These are phyloP conservation scores for Cyprinodon brontotheroides DNA, from an alignment of 2,113 vertebrate species.

Conservation along the genomic window DNA sequence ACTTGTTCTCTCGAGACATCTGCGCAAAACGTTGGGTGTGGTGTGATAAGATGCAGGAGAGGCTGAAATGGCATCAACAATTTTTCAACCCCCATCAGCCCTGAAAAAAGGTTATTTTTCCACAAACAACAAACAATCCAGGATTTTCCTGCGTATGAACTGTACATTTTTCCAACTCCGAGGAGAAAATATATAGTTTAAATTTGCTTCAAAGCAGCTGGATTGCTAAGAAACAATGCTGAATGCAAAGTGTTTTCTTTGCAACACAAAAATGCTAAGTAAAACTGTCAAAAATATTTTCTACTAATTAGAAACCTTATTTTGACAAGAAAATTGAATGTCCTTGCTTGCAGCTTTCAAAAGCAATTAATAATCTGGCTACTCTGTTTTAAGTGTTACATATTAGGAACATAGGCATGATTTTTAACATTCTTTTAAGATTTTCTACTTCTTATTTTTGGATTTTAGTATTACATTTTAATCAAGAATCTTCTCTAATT, in stretches of 20 bases:
- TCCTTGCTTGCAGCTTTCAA: neutral
- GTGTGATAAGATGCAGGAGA: conserved; percentile 41
- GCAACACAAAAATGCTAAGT: conserved; percentile 7
- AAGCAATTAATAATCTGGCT: conserved; percentile 7
- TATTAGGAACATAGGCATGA: neutral
- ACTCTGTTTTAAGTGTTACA: conserved; percentile 1
- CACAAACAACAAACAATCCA: conserved; percentile 41
- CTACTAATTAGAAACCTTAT: conserved; percentile 5
- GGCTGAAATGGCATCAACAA: conserved; percentile 50
- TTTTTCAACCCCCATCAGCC: conserved; percentile 54
- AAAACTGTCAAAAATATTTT: conserved; percentile 27
- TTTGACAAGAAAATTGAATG: conserved; percentile 5
- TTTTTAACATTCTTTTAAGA: neutral
- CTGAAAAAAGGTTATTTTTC: conserved; percentile 43
- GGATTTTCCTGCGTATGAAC: conserved; percentile 10
- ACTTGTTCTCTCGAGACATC: conserved; percentile 77
- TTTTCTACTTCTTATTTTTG: too few species aligned
- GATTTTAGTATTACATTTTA: neutral
- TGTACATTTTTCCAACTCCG: conserved; percentile 22
- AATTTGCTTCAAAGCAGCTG: conserved; percentile 24
- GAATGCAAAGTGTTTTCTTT: conserved; percentile 14
- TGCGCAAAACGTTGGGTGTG: conserved; percentile 62
- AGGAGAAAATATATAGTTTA: conserved; percentile 44
- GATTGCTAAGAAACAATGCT: conserved; percentile 38
- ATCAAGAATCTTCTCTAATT: conserved; percentile 20